A percentile compares a stretch with the other conserved stretches of the same genome.
phyloP scores from a whole-genome alignment of 1,140 invertebrate species.

The Zaprionus lachaisei region DNA sequence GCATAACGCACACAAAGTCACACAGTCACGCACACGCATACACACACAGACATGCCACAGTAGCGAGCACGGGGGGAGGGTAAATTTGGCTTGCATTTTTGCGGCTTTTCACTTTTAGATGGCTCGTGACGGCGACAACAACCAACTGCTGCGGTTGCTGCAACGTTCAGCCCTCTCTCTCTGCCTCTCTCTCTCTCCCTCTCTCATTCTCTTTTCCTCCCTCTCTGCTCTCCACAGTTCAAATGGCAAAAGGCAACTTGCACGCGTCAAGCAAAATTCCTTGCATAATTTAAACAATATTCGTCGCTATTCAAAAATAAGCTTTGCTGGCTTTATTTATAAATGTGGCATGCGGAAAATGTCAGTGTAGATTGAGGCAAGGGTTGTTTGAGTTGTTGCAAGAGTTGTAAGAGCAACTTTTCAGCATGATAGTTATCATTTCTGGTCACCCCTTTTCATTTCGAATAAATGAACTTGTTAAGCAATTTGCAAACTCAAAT shows the following conservation, averaged over 20 bases:
- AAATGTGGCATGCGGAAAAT: constrained; percentile 12
- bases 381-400: constrained; percentile 10
- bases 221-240: neutral
- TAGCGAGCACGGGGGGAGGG: constrained; percentile 31
- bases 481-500: constrained; percentile 26
- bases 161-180: neutral
- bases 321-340: constrained; percentile 1
- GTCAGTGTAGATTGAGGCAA: constrained; percentile 9
- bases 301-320: constrained; percentile 22
- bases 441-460: neutral
- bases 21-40: constrained; percentile 7
- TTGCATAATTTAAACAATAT: constrained; percentile 28
- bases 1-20: constrained; percentile 29
- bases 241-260: constrained; percentile 14
- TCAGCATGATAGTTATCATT: constrained; percentile 3
- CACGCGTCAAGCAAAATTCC: neutral
- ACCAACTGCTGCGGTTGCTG: constrained; percentile 21
- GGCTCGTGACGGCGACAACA: constrained; percentile 31
- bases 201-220: neutral
- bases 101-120: constrained; percentile 34
- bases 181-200: neutral
- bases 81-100: constrained; percentile 58
- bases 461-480: constrained; percentile 13
- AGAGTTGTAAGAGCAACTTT: neutral
- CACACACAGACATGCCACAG: constrained; percentile 1